A percentile compares a stretch with the other conserved stretches of the same genome.
Evolutionary conservation across 1,140 invertebrate genomes (phyloP).

Genomic region (Drosophila cardini): DNA sequence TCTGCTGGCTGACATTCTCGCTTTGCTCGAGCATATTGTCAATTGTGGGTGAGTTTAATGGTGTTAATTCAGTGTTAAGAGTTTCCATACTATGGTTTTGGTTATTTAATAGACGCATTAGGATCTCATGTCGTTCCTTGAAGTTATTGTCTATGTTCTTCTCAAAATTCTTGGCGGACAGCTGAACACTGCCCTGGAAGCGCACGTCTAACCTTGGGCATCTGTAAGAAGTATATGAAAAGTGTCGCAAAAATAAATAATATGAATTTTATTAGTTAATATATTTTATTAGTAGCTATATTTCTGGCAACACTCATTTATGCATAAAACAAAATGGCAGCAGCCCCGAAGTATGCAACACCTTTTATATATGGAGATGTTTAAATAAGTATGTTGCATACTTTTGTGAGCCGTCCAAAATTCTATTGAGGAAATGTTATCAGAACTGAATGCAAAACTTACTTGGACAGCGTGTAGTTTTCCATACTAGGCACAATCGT

Average conservation of each 20-base stretch:
- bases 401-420: neutral
- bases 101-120: constrained; percentile 44
- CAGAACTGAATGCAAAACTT: constrained; percentile 9
- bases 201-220: constrained; percentile 77
- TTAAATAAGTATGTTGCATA: constrained; percentile 12
- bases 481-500: constrained; percentile 76
- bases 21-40: constrained; percentile 70
- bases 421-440: no score
- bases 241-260: neutral
- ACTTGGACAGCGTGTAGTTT: constrained; percentile 74
- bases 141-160: constrained; percentile 43
- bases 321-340: neutral
- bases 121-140: constrained; percentile 1
- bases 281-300: no score
- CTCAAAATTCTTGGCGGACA: constrained; percentile 43
- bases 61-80: constrained; percentile 59
- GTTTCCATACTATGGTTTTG: constrained; percentile 28
- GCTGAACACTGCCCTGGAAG: constrained; percentile 52
- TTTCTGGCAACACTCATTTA: no score
- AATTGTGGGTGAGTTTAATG: constrained; percentile 61
- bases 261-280: neutral
- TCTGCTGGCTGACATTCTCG: constrained; percentile 46
- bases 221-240: constrained; percentile 41
- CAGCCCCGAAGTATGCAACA: constrained; percentile 29
- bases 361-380: neutral